Base-by-base conservation (phyloP, 53 echinoderm and acorn worm species). In the Luidia sarsii region DNA sequence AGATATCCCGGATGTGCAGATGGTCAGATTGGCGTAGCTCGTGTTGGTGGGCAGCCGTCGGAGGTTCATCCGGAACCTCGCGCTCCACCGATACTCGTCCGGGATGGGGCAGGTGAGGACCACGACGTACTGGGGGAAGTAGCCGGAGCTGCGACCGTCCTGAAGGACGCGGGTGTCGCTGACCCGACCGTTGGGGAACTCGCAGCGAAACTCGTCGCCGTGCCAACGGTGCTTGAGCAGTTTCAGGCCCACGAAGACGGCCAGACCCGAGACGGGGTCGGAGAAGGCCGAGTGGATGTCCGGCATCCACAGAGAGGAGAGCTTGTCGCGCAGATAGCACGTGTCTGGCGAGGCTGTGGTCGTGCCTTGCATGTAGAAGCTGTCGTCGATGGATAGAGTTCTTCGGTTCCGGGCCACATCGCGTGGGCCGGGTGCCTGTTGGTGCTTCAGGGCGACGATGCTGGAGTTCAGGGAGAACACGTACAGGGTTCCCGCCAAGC, bases 31-130 rank as follows among this genome's bases (percentile, higher is more conserved):
- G 8, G 66, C 33, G 39, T 92, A 89, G 0, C 61, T 79, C n/a
- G 20, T 32, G n/a, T 72, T 51, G 15, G 50, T 39, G 8, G 82
- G 46, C 24, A 37, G 43, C 2, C 90, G 49, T 28, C 73, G 71
- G 0, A 92, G 70, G 2, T 56, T 92, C 29, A 80, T 57, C 4
- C 53, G 28, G 36, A 85, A 65, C 29, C 70, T 37, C 15, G 39
- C 27, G 33, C 61, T 81, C 41, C 35, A 38, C 18, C 57, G 59
- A 19, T 82, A 72, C 1, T 3, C 16, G 9, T 80, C 43, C 0
- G 92, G 85, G 18, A 88, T 20, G 13, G 59, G 85, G 32, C 92
- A 92, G 18, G 88, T 92, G 13, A 92, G 51, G 19, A 88, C 64
- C 2, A 92, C 41, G 10, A 89, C 85, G 37, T 89, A 92, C 39